Evolutionary conservation across 1,140 invertebrate genomes (phyloP).

Genomic region (Philotrypesis tridentata): DNA sequence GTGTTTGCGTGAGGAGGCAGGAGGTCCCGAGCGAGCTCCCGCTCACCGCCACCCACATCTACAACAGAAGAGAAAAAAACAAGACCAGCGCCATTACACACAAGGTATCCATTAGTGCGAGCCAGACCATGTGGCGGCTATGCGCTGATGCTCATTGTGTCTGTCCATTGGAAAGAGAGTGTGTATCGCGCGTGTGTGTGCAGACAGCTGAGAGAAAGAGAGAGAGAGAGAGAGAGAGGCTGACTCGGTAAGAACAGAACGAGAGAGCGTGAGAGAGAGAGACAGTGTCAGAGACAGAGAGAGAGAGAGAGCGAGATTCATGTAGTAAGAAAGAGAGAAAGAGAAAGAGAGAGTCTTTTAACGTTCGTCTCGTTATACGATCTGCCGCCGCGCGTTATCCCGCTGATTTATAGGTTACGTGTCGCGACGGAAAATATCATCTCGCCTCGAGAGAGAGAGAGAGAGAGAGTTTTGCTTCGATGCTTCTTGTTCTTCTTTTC

Average conservation of each 20-base stretch:
- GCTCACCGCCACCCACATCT: slow-evolving; percentile 76
- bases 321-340: not conserved
- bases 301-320: not conserved
- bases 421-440: slow-evolving; percentile 48
- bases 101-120: slow-evolving; percentile 72
- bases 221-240: slow-evolving; percentile 7
- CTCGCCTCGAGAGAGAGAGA: slow-evolving; percentile 5
- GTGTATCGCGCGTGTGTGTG: not conserved
- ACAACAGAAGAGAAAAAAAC: slow-evolving; percentile 74
- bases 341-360: slow-evolving; percentile 25
- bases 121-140: not conserved
- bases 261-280: not conserved
- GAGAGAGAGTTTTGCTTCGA: not conserved
- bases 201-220: not conserved
- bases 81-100: slow-evolving; percentile 75
- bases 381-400: slow-evolving; percentile 60
- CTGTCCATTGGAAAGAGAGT: not conserved
- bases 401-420: slow-evolving; percentile 66
- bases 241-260: not conserved
- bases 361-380: slow-evolving; percentile 43
- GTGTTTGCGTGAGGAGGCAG: slow-evolving; percentile 58
- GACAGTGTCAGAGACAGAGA: not conserved
- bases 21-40: slow-evolving; percentile 73
- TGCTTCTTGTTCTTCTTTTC: not conserved
- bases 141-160: slow-evolving; percentile 3